Conservation (phyloP, 2,113 vertebrate genomes). For the Scortum barcoo region DNA sequence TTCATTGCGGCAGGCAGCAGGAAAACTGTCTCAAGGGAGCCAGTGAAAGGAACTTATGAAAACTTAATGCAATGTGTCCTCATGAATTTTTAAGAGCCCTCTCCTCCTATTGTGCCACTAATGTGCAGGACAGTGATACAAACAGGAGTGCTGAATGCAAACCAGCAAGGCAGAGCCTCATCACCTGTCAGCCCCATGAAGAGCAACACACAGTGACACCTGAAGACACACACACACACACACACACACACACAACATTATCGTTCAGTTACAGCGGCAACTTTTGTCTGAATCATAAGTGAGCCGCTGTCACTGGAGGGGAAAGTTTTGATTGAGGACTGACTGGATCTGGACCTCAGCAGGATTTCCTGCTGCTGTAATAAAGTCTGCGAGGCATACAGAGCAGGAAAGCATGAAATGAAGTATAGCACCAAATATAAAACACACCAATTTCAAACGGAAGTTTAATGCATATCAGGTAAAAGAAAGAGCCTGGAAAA, state of each 20-base stretch:
- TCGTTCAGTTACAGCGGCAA: neutral
- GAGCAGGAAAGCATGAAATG: no score
- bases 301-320: slow-evolving; percentile 7
- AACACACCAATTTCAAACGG: neutral
- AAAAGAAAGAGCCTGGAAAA: neutral
- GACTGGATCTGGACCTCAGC: slow-evolving; percentile 28
- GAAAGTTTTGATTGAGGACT: neutral
- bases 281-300: slow-evolving; percentile 19
- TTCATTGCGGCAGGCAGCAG: slow-evolving; percentile 46
- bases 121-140: slow-evolving; percentile 38
- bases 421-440: neutral
- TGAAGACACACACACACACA: neutral
- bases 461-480: neutral
- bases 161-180: slow-evolving; percentile 32
- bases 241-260: no score
- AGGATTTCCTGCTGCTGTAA: slow-evolving; percentile 6
- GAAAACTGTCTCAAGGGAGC: slow-evolving; percentile 48
- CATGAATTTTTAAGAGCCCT: slow-evolving; percentile 72
- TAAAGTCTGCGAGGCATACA: neutral
- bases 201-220: slow-evolving; percentile 28
- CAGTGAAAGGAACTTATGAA: slow-evolving; percentile 75
- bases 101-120: slow-evolving; percentile 60
- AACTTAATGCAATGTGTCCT: slow-evolving; percentile 73
- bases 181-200: no score
- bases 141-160: slow-evolving; percentile 54